These are phyloP conservation scores for Sebastiscus albofasciatus DNA, from an alignment of 2,797 vertebrate species.

Conservation along the genomic window DNA sequence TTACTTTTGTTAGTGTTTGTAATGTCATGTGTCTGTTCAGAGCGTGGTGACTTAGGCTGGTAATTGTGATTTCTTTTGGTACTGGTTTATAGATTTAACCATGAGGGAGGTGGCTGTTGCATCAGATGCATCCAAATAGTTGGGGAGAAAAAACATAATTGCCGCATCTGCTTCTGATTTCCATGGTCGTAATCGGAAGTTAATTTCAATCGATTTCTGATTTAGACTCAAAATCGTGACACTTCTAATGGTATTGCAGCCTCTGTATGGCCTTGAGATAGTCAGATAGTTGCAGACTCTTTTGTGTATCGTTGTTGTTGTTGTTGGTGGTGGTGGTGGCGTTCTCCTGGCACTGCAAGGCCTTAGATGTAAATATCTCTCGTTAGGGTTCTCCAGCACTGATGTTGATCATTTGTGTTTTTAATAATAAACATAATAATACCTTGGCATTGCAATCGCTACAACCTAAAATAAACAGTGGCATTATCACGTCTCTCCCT, in stretches of 20 bases:
- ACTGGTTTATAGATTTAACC: too few relatives aligned
- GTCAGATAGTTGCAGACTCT: neutral
- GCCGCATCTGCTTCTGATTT: too few relatives aligned
- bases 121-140: neutral
- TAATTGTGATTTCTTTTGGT: too few relatives aligned
- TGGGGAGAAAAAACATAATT: too few relatives aligned
- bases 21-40: neutral
- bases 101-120: neutral
- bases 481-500: neutral
- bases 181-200: neutral
- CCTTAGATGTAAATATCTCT: conserved; percentile 12
- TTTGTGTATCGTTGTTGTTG: neutral
- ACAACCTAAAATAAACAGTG: neutral
- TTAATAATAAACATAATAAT: conserved; percentile 30
- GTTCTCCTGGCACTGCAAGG: neutral
- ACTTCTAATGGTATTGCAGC: neutral
- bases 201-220: neutral
- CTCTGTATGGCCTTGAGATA: neutral
- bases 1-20: neutral
- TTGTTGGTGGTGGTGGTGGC: neutral
- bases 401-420: conserved; percentile 10
- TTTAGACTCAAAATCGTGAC: neutral
- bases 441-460: neutral
- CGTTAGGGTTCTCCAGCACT: neutral
- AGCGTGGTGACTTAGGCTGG: too few relatives aligned